Base-by-base conservation (phyloP, 2,113 vertebrate species). In the Grantiella picta region DNA sequence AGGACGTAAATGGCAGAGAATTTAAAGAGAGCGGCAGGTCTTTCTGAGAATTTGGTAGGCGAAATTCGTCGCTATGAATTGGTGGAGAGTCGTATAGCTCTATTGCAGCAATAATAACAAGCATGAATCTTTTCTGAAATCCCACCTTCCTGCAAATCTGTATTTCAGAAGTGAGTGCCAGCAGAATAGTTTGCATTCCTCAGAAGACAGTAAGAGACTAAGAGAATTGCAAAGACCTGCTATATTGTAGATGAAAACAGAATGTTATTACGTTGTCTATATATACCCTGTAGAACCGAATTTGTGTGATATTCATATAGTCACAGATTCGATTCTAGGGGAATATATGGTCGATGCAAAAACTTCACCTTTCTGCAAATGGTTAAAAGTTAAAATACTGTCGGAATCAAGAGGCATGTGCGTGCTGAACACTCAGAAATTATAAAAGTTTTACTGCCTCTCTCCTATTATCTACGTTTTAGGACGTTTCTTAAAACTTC, bases 311-410 rank as follows among this genome's bases (percentile, higher is more conserved):
- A 88, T 98, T 98, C 97, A 97, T 97, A 98, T 97, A 98, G 98
- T 99, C 99, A 99, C 99, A 99, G 99, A 99, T 99, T 99, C 99
- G 99, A 99, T 99, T 99, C 98, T 99, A 99, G 99, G 99, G 99
- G 99, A 99, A 99, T 99, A 99, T 99, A 99, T 99, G 99, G 99
- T 99, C 99, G 99, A 99, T 99, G 99, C 98, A 99, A 99, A 99
- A 98, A 99, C 99, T 98, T 99, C 99, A 98, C 97, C 80, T 96
- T 98, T 97, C 97, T 97, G 91, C 91, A 97, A 96, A 97, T 95
- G 94, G 94, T 97, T 97, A 94, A 94, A 83, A 80, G 86, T 94
- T 94, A 93, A 97, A 95, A 96, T 82, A 72, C 84, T 85, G 95
- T 75, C 29, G 96, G 94, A 91, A 73, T 92, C 73, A 57, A 88